A percentile compares a stretch with the other conserved stretches of the same genome.
Conservation (phyloP, 92 coral and sea anemone genomes). For the Actinostola sp. region DNA sequence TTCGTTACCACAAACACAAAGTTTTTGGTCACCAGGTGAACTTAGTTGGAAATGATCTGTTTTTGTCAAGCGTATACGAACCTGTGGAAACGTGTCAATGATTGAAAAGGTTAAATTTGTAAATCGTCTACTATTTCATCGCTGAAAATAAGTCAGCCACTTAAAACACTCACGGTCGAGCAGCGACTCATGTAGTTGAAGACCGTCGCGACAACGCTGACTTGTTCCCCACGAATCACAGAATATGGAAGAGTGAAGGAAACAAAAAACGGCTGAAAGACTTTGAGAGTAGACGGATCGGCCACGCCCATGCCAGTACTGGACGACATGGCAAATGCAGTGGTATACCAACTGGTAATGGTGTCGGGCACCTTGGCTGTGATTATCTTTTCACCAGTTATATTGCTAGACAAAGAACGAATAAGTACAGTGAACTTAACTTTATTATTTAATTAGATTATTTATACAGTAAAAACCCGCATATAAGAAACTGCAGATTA, state of each 20-base stretch:
- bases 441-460: too few relatives aligned
- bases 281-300: slow-evolving; percentile 66
- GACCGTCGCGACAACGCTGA: slow-evolving; percentile 78
- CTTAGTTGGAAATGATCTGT: slow-evolving; percentile 60
- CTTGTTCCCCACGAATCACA: slow-evolving; percentile 92
- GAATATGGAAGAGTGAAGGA: slow-evolving; percentile 92
- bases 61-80: slow-evolving; percentile 61
- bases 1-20: slow-evolving; percentile 89
- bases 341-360: slow-evolving; percentile 91
- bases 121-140: too few relatives aligned
- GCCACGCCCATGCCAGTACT: slow-evolving; percentile 83
- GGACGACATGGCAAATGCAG: slow-evolving; percentile 89
- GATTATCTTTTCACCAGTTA: slow-evolving; percentile 59
- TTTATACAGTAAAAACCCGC: too few relatives aligned
- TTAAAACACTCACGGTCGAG: slow-evolving; percentile 78
- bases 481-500: too few relatives aligned
- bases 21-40: slow-evolving; percentile 44
- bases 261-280: slow-evolving; percentile 89
- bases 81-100: slow-evolving; percentile 60
- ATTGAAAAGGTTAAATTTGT: too few relatives aligned
- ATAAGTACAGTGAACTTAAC: neutral
- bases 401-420: slow-evolving; percentile 33
- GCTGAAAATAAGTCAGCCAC: too few relatives aligned
- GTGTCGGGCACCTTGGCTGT: slow-evolving; percentile 88
- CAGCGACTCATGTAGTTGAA: slow-evolving; percentile 89